Evolutionary conservation across 2,797 vertebrate genomes (phyloP), one percentile per base, ranked within the genome.

Genomic region (Picus viridis): DNA sequence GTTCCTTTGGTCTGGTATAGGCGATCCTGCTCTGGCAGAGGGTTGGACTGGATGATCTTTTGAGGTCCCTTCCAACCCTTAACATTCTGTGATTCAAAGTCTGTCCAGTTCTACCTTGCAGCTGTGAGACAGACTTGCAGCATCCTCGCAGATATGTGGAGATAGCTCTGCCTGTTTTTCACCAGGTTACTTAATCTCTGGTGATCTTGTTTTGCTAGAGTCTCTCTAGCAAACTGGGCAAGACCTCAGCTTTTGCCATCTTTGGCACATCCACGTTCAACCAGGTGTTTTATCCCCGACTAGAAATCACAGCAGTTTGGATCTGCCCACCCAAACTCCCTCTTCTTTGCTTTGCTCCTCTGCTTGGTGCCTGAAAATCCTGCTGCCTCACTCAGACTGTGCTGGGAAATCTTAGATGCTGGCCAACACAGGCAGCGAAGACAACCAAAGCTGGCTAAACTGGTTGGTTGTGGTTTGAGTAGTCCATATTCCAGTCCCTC

Each of bases 401-500:
- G 0, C 54, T 67, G 87, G 68, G 81, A 70, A 76, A 43, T 79
- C 56, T 71, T 61, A 77, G 76, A 39, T 51, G 22, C 43, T 84
- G 79, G 32, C 39, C 77, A 57, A 57, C 30, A 51, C 4, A 0
- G 36, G 36, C 49, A 51, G 39, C 27, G 29, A 86, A 65, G 45
- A 86, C 71, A 75, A 56, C 53, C 68, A 51, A 72, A 80, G 76
- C 83, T 83, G 83, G 90, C 80, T 43, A 17, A 78, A 84, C 88
- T 30, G 71, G 90, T 54, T 76, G 83, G 61, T 41, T 91, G 81
- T 84, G 81, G 86, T 58, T 90, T 29, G 8, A 26, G 56, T 36
- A 57, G 86, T 4, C 81, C 49, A 3, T 81, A 14, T 47, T 81
- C 86, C 47, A 36, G 53, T 78, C 56, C 53, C 11, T 23, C 19